Percentiles rank a stretch among this genome's conserved stretches.
Conservation (phyloP, 2,113 vertebrate species). For the Oncorhynchus clarkii region DNA sequence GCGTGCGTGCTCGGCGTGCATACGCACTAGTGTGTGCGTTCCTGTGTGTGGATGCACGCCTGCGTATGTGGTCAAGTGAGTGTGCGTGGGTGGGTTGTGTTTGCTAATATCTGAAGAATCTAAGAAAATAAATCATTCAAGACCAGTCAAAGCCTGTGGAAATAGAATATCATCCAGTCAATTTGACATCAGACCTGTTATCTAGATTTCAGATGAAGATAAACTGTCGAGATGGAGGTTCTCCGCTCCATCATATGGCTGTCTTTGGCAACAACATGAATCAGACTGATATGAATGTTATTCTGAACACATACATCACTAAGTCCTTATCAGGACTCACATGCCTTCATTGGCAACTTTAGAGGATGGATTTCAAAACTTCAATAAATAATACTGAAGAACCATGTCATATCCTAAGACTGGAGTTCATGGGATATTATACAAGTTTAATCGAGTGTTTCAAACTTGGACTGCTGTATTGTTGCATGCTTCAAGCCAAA, state of each 20-base stretch:
- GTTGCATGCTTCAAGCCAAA: not conserved
- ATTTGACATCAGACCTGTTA: not conserved
- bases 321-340: constrained; percentile 44
- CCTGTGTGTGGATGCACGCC: no score
- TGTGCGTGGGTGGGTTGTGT: not conserved
- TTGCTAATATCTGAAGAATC: not conserved
- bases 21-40: no score
- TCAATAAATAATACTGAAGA: constrained; percentile 55
- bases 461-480: not conserved
- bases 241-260: constrained; percentile 3
- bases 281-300: constrained; percentile 54
- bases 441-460: not conserved
- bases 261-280: constrained; percentile 51
- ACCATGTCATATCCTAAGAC: constrained; percentile 32
- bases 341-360: constrained; percentile 35
- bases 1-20: no score
- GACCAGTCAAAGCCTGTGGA: constrained; percentile 7
- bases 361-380: constrained; percentile 42
- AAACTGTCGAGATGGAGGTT: not conserved
- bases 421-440: constrained; percentile 16
- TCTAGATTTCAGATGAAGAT: not conserved
- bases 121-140: constrained; percentile 10
- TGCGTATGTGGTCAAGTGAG: no score
- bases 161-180: not conserved
- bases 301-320: constrained; percentile 52